These are phyloP conservation scores for Dasyprocta punctata DNA, from an alignment of 2,113 vertebrate genomes.

Conservation along the genomic window DNA sequence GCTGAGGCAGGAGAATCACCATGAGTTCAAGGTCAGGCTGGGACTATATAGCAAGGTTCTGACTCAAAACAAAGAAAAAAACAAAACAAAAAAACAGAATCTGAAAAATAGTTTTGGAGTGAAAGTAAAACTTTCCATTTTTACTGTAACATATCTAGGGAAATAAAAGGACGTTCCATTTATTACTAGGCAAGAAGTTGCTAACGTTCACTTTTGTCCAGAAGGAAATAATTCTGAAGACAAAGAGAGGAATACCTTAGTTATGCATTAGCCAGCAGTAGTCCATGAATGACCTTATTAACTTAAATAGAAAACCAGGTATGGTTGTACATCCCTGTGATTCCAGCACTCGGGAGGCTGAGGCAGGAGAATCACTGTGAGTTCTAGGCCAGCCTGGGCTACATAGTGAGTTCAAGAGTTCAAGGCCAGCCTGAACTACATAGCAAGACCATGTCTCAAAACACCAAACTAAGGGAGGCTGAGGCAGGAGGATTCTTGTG, in stretches of 20 bases:
- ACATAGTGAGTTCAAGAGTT: not conserved
- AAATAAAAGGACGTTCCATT: slow-evolving; percentile 11
- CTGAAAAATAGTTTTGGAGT: slow-evolving; percentile 5
- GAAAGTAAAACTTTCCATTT: not conserved
- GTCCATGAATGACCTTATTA: not conserved
- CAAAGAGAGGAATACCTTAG: slow-evolving; percentile 26
- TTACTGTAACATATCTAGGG: not conserved
- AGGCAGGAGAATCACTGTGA: not conserved
- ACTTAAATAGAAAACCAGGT: not conserved
- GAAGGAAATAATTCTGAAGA: slow-evolving; percentile 18
- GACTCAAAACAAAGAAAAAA: not conserved
- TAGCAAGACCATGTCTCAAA: not conserved
- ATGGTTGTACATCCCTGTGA: not conserved
- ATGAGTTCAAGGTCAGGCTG: not conserved
- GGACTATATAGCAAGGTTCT: not conserved
- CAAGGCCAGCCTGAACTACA: not conserved
- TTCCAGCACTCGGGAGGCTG: not conserved
- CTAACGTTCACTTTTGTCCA: not conserved
- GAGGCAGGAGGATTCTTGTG: too few relatives aligned
- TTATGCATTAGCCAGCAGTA: slow-evolving; percentile 26
- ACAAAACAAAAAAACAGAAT: not conserved
- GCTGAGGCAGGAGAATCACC: not conserved
- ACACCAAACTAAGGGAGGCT: not conserved
- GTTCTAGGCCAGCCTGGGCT: not conserved
- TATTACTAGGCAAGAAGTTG: not conserved